phyloP scores from a whole-genome alignment of 2,113 vertebrate species.

The Hylia prasina region DNA sequence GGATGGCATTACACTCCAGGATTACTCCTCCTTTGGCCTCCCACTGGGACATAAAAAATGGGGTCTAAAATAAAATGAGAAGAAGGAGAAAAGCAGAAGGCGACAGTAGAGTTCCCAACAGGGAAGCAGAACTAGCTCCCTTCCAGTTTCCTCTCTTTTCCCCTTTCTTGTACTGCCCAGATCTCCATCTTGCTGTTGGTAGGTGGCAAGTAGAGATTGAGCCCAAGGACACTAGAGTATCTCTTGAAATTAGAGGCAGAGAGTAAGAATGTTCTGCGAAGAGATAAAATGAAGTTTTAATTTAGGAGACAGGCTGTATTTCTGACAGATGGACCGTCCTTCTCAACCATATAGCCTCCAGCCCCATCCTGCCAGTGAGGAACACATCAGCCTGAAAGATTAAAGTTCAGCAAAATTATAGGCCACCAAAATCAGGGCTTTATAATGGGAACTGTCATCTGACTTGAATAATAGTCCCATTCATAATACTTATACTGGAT shows the following conservation, averaged over 20 bases:
- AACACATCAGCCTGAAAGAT: slow-evolving; percentile 2
- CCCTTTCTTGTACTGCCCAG: not conserved
- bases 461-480: slow-evolving; percentile 32
- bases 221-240: not conserved
- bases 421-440: not conserved
- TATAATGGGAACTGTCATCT: slow-evolving; percentile 41
- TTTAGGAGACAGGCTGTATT: not conserved
- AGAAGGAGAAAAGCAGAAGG: not conserved
- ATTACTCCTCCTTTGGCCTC: not conserved
- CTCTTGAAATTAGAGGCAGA: not conserved
- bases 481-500: slow-evolving; percentile 43
- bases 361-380: not conserved
- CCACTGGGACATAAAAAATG: not conserved
- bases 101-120: not conserved
- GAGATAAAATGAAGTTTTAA: slow-evolving; percentile 1
- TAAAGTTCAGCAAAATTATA: slow-evolving; percentile 55
- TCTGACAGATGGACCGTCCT: slow-evolving; percentile 6
- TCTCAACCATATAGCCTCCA: not conserved
- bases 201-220: not conserved
- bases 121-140: not conserved
- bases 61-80: not conserved
- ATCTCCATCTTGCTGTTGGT: not conserved
- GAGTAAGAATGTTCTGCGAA: not conserved
- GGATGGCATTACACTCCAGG: not conserved
- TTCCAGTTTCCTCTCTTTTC: not conserved